A percentile compares a stretch with the other conserved stretches of the same genome.
These are phyloP conservation scores for Crotalus viridis DNA, from an alignment of 2,113 vertebrate genomes.

Conservation along the genomic window DNA sequence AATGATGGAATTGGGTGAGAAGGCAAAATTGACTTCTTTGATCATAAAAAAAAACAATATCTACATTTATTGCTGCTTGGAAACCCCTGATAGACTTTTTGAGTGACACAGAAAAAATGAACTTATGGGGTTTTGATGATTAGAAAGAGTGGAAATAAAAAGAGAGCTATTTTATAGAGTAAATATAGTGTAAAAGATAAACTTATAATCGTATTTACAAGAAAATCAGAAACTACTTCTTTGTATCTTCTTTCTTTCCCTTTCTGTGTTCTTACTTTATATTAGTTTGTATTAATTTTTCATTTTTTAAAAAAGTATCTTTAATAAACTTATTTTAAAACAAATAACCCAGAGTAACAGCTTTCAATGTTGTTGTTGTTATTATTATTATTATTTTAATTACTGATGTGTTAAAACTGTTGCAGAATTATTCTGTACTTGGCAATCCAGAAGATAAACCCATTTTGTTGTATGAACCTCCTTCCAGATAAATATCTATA, in stretches of 20 bases:
- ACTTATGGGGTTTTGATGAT: not conserved
- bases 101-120: not conserved
- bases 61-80: not conserved
- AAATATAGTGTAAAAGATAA: not conserved
- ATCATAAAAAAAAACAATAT: not conserved
- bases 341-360: not conserved
- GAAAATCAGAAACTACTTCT: not conserved
- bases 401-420: constrained; percentile 14
- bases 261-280: not conserved
- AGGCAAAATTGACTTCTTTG: not conserved
- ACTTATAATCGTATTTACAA: not conserved
- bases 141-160: not conserved
- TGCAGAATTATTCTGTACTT: not conserved
- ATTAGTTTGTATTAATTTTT: not conserved
- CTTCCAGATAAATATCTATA: not conserved
- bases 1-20: not conserved
- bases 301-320: not conserved
- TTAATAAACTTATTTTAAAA: not conserved
- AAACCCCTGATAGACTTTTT: not conserved
- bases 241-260: not conserved
- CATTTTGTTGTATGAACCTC: not conserved
- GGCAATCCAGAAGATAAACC: not conserved
- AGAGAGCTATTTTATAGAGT: not conserved
- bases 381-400: too few relatives aligned
- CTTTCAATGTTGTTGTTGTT: too few relatives aligned